These are phyloP conservation scores for Anthopleura xanthogrammica DNA, from an alignment of 92 coral and sea anemone genomes.

Conservation along the genomic window DNA sequence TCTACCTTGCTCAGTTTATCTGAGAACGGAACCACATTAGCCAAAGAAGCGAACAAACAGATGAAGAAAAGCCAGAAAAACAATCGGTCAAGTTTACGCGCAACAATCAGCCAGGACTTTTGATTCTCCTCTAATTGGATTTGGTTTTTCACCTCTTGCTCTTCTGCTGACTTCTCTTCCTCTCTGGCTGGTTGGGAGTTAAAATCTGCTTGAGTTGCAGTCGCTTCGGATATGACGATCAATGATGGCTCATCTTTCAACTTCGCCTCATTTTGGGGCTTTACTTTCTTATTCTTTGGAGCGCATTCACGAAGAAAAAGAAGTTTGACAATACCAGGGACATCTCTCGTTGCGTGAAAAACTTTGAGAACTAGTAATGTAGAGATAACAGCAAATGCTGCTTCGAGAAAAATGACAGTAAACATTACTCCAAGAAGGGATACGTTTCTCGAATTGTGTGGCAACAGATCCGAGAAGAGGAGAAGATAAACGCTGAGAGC, in stretches of 20 bases:
- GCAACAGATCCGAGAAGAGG: slow-evolving; percentile 55
- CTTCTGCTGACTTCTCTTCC: neutral
- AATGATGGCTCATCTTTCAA: slow-evolving; percentile 7
- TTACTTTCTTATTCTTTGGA: neutral
- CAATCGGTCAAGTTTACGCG: slow-evolving; percentile 17
- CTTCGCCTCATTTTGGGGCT: neutral
- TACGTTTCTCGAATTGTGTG: slow-evolving; percentile 46
- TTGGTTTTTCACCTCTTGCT: neutral
- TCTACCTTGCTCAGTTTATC: neutral
- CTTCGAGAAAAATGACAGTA: slow-evolving; percentile 55
- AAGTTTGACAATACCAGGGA: slow-evolving; percentile 42
- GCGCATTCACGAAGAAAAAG: slow-evolving; percentile 5
- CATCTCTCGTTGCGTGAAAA: slow-evolving; percentile 49
- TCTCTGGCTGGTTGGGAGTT: neutral
- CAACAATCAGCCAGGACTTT: slow-evolving; percentile 3
- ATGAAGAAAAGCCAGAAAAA: slow-evolving; percentile 20
- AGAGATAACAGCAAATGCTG: slow-evolving; percentile 51
- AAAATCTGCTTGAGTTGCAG: neutral
- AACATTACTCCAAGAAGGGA: slow-evolving; percentile 62
- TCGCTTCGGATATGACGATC: neutral
- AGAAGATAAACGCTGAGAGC: slow-evolving; percentile 69
- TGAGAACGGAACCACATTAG: slow-evolving; percentile 21
- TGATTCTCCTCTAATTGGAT: neutral
- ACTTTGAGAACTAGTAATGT: slow-evolving; percentile 56
- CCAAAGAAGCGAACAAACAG: neutral